phyloP scores from a whole-genome alignment of 2,888 invertebrate genomes.

The Meiosimyza platycephala region DNA sequence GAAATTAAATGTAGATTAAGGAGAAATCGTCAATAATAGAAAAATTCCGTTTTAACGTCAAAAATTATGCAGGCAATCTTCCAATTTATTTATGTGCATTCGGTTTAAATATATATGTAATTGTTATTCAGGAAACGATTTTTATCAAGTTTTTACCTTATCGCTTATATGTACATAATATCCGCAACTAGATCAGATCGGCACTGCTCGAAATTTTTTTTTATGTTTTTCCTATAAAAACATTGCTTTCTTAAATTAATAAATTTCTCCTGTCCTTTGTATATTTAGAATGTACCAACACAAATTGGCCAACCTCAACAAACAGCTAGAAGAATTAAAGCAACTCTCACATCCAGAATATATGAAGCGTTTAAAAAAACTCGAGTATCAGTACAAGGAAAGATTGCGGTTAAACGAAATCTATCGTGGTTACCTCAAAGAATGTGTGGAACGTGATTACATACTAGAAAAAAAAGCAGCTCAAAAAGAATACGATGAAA shows the following conservation, averaged over 20 bases:
- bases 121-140: too few species aligned
- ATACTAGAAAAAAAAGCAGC: conserved; percentile 89
- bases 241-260: not conserved
- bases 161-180: too few species aligned
- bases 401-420: conserved; percentile 81
- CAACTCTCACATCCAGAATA: conserved; percentile 90
- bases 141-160: too few species aligned
- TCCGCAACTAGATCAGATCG: too few species aligned
- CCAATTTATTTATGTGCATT: too few species aligned
- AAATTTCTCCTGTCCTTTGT: not conserved
- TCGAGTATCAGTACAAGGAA: conserved; percentile 86
- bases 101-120: too few species aligned
- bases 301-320: conserved; percentile 87
- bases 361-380: conserved; percentile 80
- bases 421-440: conserved; percentile 83
- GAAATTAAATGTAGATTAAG: too few species aligned
- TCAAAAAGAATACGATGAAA: conserved; percentile 93
- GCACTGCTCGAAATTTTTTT: too few species aligned
- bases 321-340: conserved; percentile 88
- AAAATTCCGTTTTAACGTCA: too few species aligned
- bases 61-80: too few species aligned
- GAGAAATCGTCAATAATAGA: too few species aligned
- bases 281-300: conserved; percentile 85
- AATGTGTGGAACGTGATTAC: conserved; percentile 89
- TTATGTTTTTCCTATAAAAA: too few species aligned